These are phyloP conservation scores for Misgurnus anguillicaudatus DNA, from an alignment of 2,113 vertebrate species.

Conservation along the genomic window DNA sequence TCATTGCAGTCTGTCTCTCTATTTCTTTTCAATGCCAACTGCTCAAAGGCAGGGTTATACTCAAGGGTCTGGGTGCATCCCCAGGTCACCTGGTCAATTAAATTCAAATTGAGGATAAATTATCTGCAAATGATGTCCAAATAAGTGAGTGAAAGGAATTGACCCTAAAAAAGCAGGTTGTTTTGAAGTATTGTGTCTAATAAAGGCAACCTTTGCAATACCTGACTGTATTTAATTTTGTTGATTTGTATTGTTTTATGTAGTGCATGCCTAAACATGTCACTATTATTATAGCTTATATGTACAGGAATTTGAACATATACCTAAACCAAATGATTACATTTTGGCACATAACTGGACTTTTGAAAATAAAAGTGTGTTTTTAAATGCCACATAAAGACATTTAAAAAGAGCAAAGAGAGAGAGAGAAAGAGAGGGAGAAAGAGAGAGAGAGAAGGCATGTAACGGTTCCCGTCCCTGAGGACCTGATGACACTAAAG, in stretches of 20 bases:
- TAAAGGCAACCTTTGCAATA: background rate
- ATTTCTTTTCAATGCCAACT: conserved; percentile 56
- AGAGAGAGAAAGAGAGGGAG: conserved; percentile 29
- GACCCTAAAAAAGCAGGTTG: conserved; percentile 42
- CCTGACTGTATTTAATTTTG: background rate
- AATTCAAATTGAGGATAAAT: conserved; percentile 77
- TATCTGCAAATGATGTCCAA: conserved; percentile 72
- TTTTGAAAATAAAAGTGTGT: too few relatives aligned
- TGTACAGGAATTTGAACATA: too few relatives aligned
- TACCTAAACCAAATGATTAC: too few relatives aligned
- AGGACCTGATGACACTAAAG: conserved; percentile 70
- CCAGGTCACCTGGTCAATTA: conserved; percentile 74
- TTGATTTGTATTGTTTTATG: background rate
- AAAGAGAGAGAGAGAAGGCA: conserved; percentile 58
- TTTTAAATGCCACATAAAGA: too few relatives aligned
- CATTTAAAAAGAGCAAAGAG: too few relatives aligned
- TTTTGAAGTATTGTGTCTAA: background rate
- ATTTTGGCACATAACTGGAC: too few relatives aligned
- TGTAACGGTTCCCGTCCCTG: conserved; percentile 67
- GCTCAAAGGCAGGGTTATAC: conserved; percentile 56
- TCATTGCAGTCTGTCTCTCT: conserved; percentile 58
- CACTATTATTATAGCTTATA: too few relatives aligned
- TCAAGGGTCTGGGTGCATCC: conserved; percentile 64
- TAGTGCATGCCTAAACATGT: too few relatives aligned
- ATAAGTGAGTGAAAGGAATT: conserved; percentile 58